These are phyloP conservation scores for Aproaerema taeniolella DNA, from an alignment of 2,888 invertebrate genomes.

Conservation along the genomic window DNA sequence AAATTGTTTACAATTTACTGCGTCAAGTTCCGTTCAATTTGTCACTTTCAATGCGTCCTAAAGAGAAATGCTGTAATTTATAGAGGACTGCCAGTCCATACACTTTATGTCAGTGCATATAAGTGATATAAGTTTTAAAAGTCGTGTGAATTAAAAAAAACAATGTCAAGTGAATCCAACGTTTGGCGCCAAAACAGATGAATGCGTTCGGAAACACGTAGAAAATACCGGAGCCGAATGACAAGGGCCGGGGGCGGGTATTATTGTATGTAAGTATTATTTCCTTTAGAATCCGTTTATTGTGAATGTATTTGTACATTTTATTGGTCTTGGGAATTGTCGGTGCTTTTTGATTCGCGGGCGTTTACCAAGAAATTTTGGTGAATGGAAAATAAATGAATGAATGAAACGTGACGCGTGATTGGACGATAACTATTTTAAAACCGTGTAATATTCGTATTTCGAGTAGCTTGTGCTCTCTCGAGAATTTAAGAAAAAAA, in stretches of 20 bases:
- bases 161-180: too few relatives aligned
- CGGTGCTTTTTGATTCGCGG: conserved; percentile 11
- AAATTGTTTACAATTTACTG: too few relatives aligned
- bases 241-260: background rate
- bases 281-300: conserved; percentile 7
- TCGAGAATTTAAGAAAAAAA: background rate
- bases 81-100: too few relatives aligned
- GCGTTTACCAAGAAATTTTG: conserved; percentile 12
- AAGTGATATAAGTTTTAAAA: too few relatives aligned
- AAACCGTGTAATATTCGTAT: conserved; percentile 5
- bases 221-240: background rate
- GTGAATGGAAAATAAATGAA: too few relatives aligned
- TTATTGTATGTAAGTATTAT: background rate
- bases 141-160: too few relatives aligned
- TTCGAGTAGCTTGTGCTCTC: background rate
- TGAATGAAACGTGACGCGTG: conserved; percentile 16
- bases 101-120: too few relatives aligned
- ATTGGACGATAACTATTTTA: conserved; percentile 15
- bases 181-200: conserved; percentile 1
- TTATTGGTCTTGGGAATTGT: conserved; percentile 9
- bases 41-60: too few relatives aligned
- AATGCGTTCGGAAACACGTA: conserved; percentile 7
- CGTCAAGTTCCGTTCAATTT: too few relatives aligned
- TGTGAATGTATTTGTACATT: background rate
- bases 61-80: too few relatives aligned